Evolutionary conservation across 2,113 vertebrate genomes (phyloP), one percentile per base, ranked within the genome.

Genomic region (Capricornis sumatraensis): DNA sequence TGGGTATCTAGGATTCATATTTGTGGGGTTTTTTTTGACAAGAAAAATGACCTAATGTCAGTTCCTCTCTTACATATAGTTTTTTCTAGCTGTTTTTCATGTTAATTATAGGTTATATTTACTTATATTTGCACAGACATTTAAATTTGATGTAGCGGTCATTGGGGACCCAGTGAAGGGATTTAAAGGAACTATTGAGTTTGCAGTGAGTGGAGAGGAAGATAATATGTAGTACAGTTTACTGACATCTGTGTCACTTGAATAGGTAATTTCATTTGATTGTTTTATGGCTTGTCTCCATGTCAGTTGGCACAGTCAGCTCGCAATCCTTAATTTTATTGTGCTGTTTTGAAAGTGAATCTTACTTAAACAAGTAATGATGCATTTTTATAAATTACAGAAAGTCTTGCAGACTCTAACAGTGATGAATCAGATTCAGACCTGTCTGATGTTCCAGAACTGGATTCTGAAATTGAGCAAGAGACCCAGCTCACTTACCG

Each of bases 381-480:
- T 93, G 97, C 4, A 93, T 96, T 94, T 98, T 95, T 89, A 86
- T 86, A 87, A 88, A 86, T 98, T 97, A 79, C 98, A 99, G 99
- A 99, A 98, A 99, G 98, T 98, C 98, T 99, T 97, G 98, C 99
- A 85, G 99, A 99, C 97, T 99, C 99, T 40, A 99, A 99, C 97
- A 99, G 99, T 45, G 99, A 99, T 97, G 99, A 99, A 96, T 99
- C 99, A 1, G 99, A 99, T 99, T 99, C 99, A 60, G 99, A 99
- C 98, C 99, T 99, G 84, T 99, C 99, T 93, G 99, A 99, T 84
- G 99, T 99, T 96, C 99, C 99, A 97, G 99, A 99, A 98, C 99
- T 99, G 99, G 99, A 99, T 98, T 99, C 99, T 95, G 99, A 99
- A 99, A 99, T 99, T 96, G 99, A 99, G 67, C 99, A 99, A 97